These are phyloP conservation scores for Ceyx erithaca DNA, from an alignment of 2,797 vertebrate species.

Conservation along the genomic window DNA sequence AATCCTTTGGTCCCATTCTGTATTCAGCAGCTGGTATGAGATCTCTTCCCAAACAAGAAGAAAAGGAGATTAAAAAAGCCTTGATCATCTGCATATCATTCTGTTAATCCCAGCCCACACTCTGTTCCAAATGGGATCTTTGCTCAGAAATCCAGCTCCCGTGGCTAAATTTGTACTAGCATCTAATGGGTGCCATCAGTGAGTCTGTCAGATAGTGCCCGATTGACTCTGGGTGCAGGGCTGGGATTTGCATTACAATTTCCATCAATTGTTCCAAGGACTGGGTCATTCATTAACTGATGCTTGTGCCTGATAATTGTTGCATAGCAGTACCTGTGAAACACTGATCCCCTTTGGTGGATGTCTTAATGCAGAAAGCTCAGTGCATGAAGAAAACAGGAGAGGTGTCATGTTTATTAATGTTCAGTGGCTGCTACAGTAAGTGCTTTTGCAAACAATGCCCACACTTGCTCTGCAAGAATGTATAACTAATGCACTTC, in stretches of 20 bases:
- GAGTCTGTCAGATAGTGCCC: neutral
- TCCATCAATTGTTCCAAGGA: neutral
- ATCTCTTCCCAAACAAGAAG: neutral
- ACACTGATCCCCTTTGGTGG: neutral
- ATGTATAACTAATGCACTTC: conserved; percentile 10
- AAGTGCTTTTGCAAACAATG: neutral
- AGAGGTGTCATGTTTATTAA: conserved; percentile 16
- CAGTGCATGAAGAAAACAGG: neutral
- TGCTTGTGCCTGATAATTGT: neutral
- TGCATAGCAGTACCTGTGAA: neutral
- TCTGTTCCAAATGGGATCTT: neutral
- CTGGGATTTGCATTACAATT: neutral
- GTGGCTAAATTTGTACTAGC: neutral
- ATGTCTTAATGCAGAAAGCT: conserved; percentile 1
- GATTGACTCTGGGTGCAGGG: neutral
- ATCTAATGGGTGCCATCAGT: neutral
- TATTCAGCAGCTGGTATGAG: neutral
- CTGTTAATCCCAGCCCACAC: neutral
- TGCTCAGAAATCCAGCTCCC: neutral
- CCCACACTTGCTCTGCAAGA: neutral
- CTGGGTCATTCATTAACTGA: neutral
- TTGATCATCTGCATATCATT: neutral
- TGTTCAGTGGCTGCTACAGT: neutral
- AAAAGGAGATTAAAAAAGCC: neutral
- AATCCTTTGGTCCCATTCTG: neutral